Evolutionary conservation across 2,113 vertebrate genomes (phyloP).

Genomic region (Lophius piscatorius): DNA sequence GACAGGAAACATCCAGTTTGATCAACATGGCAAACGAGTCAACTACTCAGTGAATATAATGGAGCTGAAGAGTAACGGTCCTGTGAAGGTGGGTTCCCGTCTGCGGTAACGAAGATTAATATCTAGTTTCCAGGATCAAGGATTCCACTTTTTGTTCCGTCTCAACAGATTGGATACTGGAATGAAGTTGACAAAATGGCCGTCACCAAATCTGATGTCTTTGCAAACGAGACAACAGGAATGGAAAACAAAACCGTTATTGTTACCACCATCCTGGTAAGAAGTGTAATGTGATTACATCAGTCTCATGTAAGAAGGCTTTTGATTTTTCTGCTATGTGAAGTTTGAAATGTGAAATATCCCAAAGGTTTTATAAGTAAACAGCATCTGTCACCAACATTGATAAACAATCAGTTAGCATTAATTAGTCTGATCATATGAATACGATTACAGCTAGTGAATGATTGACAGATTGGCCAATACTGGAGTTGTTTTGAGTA

Average conservation of each 20-base stretch:
- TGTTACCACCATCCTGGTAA: conserved; percentile 98
- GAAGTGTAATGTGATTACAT: too few relatives aligned
- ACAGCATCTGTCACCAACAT: too few relatives aligned
- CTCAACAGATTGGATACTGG: conserved; percentile 95
- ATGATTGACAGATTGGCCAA: too few relatives aligned
- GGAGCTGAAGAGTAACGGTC: conserved; percentile 96
- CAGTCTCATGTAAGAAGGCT: too few relatives aligned
- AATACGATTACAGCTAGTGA: too few relatives aligned
- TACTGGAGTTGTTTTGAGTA: too few relatives aligned
- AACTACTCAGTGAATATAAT: conserved; percentile 98
- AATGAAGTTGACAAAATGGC: conserved; percentile 99
- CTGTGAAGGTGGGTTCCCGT: conserved; percentile 88
- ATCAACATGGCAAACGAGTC: conserved; percentile 96
- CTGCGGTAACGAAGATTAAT: too few relatives aligned
- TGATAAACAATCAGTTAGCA: too few relatives aligned
- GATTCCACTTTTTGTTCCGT: conserved; percentile 27
- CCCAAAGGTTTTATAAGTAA: too few relatives aligned
- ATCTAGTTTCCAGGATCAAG: neutral
- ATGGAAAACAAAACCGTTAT: conserved; percentile 99
- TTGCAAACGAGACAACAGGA: conserved; percentile 91
- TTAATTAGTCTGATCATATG: too few relatives aligned
- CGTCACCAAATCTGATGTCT: conserved; percentile 91
- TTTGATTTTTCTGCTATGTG: too few relatives aligned
- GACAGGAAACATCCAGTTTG: conserved; percentile 98
- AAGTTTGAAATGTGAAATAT: too few relatives aligned